Base-by-base conservation (phyloP, 2,797 vertebrate species). In the Paedocypris micromegethes region DNA sequence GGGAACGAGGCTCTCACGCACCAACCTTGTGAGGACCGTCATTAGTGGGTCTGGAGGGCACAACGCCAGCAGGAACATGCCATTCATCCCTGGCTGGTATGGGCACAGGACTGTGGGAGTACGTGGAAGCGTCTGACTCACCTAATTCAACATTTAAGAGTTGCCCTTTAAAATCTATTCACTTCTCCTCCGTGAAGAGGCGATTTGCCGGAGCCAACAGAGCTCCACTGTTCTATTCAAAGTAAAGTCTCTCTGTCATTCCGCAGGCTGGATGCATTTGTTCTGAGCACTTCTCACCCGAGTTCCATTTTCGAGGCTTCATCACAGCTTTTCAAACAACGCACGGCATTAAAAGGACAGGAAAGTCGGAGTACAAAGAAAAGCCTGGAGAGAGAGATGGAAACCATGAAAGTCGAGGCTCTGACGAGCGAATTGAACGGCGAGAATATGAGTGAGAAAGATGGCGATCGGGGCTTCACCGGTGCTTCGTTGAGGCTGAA, bases 121-220 rank as follows among this genome's bases (percentile, higher is more conserved):
- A 48, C 46, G 68, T 69, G 64, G 64, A 61, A 44, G 72, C 49
- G 47, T 43, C 65, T 69, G 67, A 77, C 55, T 75, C 73, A 74
- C 66, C 61, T 68, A 42, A 69, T 68, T 61, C 57, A 67, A 79
- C 75, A 68, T 64, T 23, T 77, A 58, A 69, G 62, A 71, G 52
- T 60, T 75, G 61, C 74, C 57, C 71, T 78, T 72, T 61, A 45
- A 40, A 75, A 58, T 68, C 61, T 6, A 68, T 61, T 68, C 39
- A 55, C 59, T 75, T 64, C 6, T 70, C 3, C 47, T 70, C n/a
- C 43, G n/a, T 57, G 53, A 46, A 8, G 51, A 61, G 50, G 23
- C 45, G 4, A n/a, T 45, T 23, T 56, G 6, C 43, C 48, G 4
- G 39, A 55, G 40, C 48, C 53, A 54, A 23, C 23, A 39, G 60